Percentiles rank a stretch among this genome's conserved stretches.
phyloP scores from a whole-genome alignment of 2,797 vertebrate genomes.

The Coracias cyanogaster region DNA sequence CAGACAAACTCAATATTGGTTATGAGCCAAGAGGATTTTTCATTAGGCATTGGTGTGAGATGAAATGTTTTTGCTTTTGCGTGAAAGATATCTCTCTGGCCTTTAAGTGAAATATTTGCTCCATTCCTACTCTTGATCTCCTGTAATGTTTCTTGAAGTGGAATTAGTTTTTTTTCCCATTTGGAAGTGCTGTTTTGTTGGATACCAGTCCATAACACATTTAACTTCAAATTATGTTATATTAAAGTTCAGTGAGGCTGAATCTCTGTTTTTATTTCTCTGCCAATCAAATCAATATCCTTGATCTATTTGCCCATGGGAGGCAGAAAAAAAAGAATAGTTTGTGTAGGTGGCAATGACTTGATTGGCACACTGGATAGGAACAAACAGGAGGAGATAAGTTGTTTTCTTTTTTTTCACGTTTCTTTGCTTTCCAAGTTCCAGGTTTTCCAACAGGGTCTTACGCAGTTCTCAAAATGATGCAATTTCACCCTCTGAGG shows the following conservation, averaged over 20 bases:
- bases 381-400: constrained; percentile 19
- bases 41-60: background rate
- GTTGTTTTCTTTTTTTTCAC: background rate
- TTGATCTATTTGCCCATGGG: constrained; percentile 25
- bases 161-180: background rate
- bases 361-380: constrained; percentile 34
- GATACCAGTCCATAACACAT: background rate
- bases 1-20: background rate
- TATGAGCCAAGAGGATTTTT: background rate
- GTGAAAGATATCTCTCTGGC: background rate
- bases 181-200: background rate
- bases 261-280: constrained; percentile 53
- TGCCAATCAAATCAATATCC: constrained; percentile 34
- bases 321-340: background rate
- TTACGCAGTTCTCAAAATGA: background rate
- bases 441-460: background rate
- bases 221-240: constrained; percentile 50
- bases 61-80: background rate
- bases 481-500: background rate
- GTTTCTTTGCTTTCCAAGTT: background rate
- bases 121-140: background rate
- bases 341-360: constrained; percentile 5
- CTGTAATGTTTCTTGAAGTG: background rate
- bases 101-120: background rate
- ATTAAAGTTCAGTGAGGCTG: constrained; percentile 54